Percentiles rank a stretch among this genome's conserved stretches.
phyloP scores from a whole-genome alignment of 2,797 vertebrate genomes.

The Picus viridis region DNA sequence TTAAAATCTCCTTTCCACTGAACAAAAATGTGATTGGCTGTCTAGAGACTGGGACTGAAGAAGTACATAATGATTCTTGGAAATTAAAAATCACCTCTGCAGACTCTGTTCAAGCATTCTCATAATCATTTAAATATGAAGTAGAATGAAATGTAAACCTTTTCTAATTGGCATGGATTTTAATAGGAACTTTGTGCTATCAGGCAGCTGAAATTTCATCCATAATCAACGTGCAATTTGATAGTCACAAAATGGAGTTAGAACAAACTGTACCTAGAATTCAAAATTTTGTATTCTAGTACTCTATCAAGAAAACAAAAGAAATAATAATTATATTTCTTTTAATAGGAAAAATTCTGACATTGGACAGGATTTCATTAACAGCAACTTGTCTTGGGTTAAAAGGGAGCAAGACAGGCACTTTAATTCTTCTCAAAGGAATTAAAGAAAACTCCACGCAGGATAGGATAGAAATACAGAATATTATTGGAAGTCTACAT shows the following conservation, averaged over 20 bases:
- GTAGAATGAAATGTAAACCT: constrained; percentile 22
- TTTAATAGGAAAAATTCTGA: neutral
- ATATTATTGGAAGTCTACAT: too few species aligned
- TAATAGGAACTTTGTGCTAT: neutral
- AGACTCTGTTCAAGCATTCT: neutral
- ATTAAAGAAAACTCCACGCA: too few species aligned
- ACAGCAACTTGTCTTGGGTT: neutral
- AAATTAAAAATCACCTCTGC: constrained; percentile 33
- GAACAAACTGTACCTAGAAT: neutral
- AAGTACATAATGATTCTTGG: neutral
- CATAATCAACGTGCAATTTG: neutral
- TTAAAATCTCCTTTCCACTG: constrained; percentile 20
- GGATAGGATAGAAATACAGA: too few species aligned
- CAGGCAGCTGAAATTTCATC: constrained; percentile 30
- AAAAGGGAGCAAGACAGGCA: too few species aligned
- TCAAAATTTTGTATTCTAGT: neutral
- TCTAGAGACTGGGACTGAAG: constrained; percentile 38
- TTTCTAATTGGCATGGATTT: constrained; percentile 20
- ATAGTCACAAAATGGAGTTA: neutral
- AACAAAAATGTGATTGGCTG: constrained; percentile 19
- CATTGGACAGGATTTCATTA: neutral
- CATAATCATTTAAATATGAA: constrained; percentile 45
- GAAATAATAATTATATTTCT: neutral
- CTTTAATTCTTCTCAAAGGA: too few species aligned
- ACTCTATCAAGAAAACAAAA: constrained; percentile 1